Base-by-base conservation (phyloP, 30 jellyfish, hydroid and myxozoan genomes). In the Catostylus mosaicus region DNA sequence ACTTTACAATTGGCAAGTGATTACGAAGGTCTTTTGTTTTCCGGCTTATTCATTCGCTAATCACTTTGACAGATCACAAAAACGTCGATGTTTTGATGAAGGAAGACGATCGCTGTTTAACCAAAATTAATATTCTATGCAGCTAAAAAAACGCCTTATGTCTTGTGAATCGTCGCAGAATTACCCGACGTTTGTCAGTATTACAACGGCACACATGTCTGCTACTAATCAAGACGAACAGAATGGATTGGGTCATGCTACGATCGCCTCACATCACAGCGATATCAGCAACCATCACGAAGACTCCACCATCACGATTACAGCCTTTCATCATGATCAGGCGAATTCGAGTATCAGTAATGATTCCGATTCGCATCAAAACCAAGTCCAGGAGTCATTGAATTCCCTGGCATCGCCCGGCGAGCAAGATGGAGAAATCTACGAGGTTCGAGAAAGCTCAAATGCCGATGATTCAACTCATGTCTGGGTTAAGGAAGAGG, bases 401-500 rank as follows among this genome's bases (percentile, higher is more conserved):
- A 51, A 63, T 46, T 18, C 69, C n/a, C 59, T 78, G 10, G 68
- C 61, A 18, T 61, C 89, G 33, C 89, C 89, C 24, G 83, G 72
- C 2, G 90, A 80, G 50, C 82, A 67, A 27, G 90, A 80, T 30
- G 77, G 34, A 10, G 85, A 74, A 20, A 74, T 66, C 40, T 80
- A 80, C 66, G 90, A 80, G 24, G 80, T 51, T 67, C 71, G 80
- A 40, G 90, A 51, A 11, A 3, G 38, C 46, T 33, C 84, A 33
- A 74, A 74, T 29, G 66, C 67, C 7, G 90, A 80, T 34, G 90
- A 80, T 35, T 18, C 84, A 2, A 80, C 63, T 31, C 90, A 80
- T 66, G 90, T 80, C 19, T 80, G 90, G 90, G 90, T 80, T 71
- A 80, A 80, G 43, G 90, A 80, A 19, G 90, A 80, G 90, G 90